A percentile compares a stretch with the other conserved stretches of the same genome.
Evolutionary conservation across 2,797 vertebrate species (phyloP).

Genomic region (Spea hammondii): DNA sequence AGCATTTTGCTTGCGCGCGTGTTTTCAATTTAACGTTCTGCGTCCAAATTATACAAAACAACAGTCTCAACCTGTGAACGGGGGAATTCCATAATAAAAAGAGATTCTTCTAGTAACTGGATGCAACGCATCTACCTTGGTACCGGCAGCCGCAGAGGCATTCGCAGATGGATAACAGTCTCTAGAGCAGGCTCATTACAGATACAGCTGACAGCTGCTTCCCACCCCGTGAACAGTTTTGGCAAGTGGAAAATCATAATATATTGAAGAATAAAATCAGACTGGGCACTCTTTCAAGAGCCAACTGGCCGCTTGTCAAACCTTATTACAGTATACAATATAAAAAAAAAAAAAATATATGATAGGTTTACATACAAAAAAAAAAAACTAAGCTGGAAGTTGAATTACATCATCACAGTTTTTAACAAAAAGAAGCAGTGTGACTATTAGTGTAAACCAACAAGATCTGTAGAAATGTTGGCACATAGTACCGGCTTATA

Average conservation of each 20-base stretch:
- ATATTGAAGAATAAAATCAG: neutral
- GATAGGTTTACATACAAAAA: neutral
- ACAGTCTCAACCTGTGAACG: too few species aligned
- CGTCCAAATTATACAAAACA: too few species aligned
- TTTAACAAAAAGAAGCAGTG: too few species aligned
- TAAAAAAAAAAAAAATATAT: neutral
- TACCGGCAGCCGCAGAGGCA: neutral
- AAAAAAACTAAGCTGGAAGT: too few species aligned
- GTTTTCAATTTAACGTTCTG: too few species aligned
- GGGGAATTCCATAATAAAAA: too few species aligned
- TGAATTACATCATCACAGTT: too few species aligned
- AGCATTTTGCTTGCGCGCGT: too few species aligned
- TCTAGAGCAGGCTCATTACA: neutral
- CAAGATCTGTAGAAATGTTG: too few species aligned
- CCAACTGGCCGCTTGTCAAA: slow-evolving; percentile 4
- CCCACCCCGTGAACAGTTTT: neutral
- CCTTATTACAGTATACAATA: neutral
- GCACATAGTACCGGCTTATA: too few species aligned
- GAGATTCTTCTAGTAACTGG: neutral
- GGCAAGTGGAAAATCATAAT: neutral
- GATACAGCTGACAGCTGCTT: slow-evolving; percentile 3
- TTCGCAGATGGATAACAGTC: neutral
- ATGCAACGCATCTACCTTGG: neutral
- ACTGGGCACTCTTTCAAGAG: neutral
- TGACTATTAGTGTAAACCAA: too few species aligned